Percentiles rank a stretch among this genome's conserved stretches.
These are phyloP conservation scores for Scarus forsteni DNA, from an alignment of 2,797 vertebrate genomes.

Conservation along the genomic window DNA sequence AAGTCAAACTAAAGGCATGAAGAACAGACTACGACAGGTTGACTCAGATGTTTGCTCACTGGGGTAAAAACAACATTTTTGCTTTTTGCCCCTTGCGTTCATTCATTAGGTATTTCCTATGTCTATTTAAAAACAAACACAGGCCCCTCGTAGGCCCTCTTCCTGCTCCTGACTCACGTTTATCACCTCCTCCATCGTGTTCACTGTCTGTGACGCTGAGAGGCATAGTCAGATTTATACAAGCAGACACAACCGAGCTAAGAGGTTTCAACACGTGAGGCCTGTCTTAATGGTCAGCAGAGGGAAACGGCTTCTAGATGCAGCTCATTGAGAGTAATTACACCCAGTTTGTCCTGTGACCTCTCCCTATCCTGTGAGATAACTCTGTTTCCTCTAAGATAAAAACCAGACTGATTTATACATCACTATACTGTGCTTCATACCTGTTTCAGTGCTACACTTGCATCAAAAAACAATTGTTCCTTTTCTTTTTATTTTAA, in stretches of 20 bases:
- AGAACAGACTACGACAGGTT: constrained; percentile 1
- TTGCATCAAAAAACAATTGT: neutral
- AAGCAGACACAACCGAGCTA: constrained; percentile 19
- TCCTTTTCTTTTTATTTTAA: too few species aligned
- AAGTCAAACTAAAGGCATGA: constrained; percentile 13
- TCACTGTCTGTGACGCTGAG: constrained; percentile 2
- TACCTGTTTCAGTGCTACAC: neutral
- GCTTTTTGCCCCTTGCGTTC: constrained; percentile 21
- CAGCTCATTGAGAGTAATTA: constrained; percentile 32
- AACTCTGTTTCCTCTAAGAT: constrained; percentile 33
- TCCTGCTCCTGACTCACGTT: constrained; percentile 52
- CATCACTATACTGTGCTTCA: neutral
- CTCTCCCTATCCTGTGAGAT: constrained; percentile 46
- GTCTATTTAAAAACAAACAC: constrained; percentile 48
- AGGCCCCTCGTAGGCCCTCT: neutral
- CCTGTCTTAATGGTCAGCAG: constrained; percentile 2
- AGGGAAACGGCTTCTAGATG: constrained; percentile 21
- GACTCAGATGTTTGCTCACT: constrained; percentile 43
- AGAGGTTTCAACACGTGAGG: constrained; percentile 12
- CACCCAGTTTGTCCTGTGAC: constrained; percentile 30
- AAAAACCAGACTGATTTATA: neutral
- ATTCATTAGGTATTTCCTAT: constrained; percentile 60
- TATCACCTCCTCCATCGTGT: constrained; percentile 23
- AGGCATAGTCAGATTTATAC: constrained; percentile 15
- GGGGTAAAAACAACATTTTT: constrained; percentile 16